Percentiles rank a stretch among this genome's conserved stretches.
These are phyloP conservation scores for Odobenus rosmarus DNA, from an alignment of 2,113 vertebrate genomes.

Conservation along the genomic window DNA sequence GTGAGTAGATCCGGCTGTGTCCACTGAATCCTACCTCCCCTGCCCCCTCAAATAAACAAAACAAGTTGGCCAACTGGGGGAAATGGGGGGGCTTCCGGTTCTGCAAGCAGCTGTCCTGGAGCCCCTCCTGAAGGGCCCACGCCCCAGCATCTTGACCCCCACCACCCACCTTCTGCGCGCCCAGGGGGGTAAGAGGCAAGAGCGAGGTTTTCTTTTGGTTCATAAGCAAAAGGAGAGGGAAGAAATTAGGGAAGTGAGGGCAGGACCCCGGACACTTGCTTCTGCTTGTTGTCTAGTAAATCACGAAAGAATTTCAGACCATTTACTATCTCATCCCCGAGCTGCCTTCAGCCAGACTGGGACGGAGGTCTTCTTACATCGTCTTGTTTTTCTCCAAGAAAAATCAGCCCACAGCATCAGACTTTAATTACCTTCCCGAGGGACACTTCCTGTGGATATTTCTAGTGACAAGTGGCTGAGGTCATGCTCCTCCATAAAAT, in stretches of 20 bases:
- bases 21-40: not conserved
- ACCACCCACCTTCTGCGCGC: not conserved
- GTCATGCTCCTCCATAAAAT: slow-evolving; percentile 33
- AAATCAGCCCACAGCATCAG: not conserved
- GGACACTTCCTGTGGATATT: slow-evolving; percentile 13
- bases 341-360: not conserved
- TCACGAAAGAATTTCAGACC: not conserved
- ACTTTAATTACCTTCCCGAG: not conserved
- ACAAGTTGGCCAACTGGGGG: not conserved
- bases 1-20: not conserved
- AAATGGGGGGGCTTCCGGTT: not conserved
- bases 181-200: not conserved
- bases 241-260: rapidly evolving
- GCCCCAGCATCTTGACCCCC: not conserved
- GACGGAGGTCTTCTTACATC: not conserved
- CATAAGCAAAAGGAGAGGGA: not conserved
- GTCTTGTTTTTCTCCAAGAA: not conserved
- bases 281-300: not conserved
- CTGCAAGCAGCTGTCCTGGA: not conserved
- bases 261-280: not conserved
- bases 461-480: slow-evolving; percentile 38
- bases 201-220: rapidly evolving
- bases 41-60: not conserved
- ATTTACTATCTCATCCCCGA: rapidly evolving
- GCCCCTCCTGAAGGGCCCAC: not conserved